Conservation (phyloP, 2,113 vertebrate species). For the Camelus dromedarius region DNA sequence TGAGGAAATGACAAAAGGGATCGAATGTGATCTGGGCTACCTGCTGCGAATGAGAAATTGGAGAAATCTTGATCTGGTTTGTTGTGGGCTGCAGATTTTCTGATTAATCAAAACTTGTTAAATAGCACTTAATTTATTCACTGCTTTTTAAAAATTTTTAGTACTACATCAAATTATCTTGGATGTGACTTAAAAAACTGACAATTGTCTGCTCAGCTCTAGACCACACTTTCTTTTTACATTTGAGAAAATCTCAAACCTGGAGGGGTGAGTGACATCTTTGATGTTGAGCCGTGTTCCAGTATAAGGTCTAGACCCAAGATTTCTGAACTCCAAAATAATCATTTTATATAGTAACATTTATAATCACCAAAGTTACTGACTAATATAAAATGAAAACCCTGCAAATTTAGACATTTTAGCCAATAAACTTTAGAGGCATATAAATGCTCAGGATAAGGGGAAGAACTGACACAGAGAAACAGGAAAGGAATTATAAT, state of each 20-base stretch:
- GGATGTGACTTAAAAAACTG: not conserved
- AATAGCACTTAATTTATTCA: not conserved
- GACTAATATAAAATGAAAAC: not conserved
- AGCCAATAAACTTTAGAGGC: not conserved
- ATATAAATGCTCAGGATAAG: not conserved
- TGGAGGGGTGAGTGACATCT: not conserved
- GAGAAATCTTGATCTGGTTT: not conserved
- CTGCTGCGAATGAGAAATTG: not conserved
- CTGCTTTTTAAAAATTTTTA: not conserved
- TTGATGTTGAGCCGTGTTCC: not conserved
- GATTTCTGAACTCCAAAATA: not conserved
- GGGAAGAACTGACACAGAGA: not conserved
- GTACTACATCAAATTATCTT: not conserved
- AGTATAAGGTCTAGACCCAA: not conserved
- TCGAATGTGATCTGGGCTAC: not conserved
- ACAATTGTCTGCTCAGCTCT: not conserved
- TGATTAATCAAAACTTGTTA: not conserved
- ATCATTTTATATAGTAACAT: not conserved
- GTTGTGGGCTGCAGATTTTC: not conserved
- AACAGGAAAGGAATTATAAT: not conserved
- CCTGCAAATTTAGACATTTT: not conserved
- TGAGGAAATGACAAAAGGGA: not conserved
- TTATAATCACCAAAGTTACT: not conserved
- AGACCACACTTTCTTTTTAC: not conserved
- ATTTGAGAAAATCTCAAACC: not conserved